A percentile compares a stretch with the other conserved stretches of the same genome.
Evolutionary conservation across 1,140 invertebrate genomes (phyloP).

Genomic region (Aleiodes sp.): DNA sequence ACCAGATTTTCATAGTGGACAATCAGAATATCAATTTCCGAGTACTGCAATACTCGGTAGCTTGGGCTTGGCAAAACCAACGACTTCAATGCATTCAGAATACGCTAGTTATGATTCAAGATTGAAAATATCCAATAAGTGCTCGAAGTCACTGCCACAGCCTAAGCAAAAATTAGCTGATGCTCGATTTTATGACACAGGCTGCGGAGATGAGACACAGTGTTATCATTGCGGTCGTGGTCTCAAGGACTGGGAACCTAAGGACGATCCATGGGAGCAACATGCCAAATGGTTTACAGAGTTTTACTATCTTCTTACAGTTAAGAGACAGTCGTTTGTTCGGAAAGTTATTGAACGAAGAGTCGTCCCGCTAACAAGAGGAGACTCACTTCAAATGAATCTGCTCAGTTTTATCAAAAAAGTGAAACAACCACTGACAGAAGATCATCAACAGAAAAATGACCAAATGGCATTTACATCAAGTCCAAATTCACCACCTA

Average conservation of each 20-base stretch:
- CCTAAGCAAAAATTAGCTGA: constrained; percentile 80
- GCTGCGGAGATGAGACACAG: constrained; percentile 82
- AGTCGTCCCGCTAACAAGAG: constrained; percentile 48
- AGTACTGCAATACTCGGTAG: constrained; percentile 50
- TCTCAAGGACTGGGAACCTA: constrained; percentile 85
- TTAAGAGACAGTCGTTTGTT: constrained; percentile 79
- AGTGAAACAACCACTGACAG: constrained; percentile 43
- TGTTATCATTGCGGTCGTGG: constrained; percentile 90
- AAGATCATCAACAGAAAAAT: background rate
- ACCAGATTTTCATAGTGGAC: constrained; percentile 51
- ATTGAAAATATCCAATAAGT: constrained; percentile 75
- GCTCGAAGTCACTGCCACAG: constrained; percentile 80
- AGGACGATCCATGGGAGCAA: constrained; percentile 88
- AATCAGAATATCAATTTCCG: constrained; percentile 41
- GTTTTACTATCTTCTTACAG: constrained; percentile 78
- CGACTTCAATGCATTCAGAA: constrained; percentile 70
- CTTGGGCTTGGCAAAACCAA: constrained; percentile 49
- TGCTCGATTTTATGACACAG: constrained; percentile 91
- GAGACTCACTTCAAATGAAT: constrained; percentile 58
- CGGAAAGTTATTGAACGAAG: constrained; percentile 62
- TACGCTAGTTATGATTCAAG: constrained; percentile 75
- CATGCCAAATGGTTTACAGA: constrained; percentile 86
- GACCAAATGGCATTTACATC: constrained; percentile 3
- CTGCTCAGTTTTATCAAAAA: constrained; percentile 57
- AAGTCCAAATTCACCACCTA: background rate